Evolutionary conservation across 1,140 invertebrate genomes (phyloP).

Genomic region (Lordiphosa clarofinis): DNA sequence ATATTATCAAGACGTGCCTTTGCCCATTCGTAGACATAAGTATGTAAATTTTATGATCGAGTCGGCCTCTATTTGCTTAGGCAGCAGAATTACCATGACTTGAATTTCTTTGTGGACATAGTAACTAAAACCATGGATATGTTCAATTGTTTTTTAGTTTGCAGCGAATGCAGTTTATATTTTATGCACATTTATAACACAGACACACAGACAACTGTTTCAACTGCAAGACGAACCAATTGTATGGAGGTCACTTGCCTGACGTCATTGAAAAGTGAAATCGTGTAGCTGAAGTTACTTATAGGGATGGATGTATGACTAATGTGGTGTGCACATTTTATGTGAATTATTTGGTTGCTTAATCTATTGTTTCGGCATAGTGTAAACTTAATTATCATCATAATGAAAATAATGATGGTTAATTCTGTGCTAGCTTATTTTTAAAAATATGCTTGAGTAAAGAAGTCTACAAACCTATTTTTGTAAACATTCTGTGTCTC

Average conservation of each 20-base stretch:
- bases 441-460: too few relatives aligned
- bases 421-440: too few relatives aligned
- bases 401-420: too few relatives aligned
- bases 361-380: too few relatives aligned
- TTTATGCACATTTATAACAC: constrained; percentile 8
- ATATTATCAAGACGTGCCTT: constrained; percentile 9
- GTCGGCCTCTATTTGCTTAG: constrained; percentile 6
- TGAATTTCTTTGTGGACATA: constrained; percentile 11
- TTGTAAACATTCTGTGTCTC: too few relatives aligned
- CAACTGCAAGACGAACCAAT: constrained; percentile 5
- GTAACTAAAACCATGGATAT: background rate
- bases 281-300: constrained; percentile 30
- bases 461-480: too few relatives aligned
- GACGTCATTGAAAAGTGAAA: constrained; percentile 65
- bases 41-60: background rate
- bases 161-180: constrained; percentile 5
- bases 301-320: background rate
- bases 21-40: constrained; percentile 2
- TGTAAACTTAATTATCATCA: too few relatives aligned
- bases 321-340: background rate
- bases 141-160: constrained; percentile 4
- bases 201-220: constrained; percentile 1
- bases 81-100: constrained; percentile 28
- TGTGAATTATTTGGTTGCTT: too few relatives aligned
- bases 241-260: constrained; percentile 42